Evolutionary conservation across 23 tunicate species (phyloP).

Genomic region (Ascidia mentula): DNA sequence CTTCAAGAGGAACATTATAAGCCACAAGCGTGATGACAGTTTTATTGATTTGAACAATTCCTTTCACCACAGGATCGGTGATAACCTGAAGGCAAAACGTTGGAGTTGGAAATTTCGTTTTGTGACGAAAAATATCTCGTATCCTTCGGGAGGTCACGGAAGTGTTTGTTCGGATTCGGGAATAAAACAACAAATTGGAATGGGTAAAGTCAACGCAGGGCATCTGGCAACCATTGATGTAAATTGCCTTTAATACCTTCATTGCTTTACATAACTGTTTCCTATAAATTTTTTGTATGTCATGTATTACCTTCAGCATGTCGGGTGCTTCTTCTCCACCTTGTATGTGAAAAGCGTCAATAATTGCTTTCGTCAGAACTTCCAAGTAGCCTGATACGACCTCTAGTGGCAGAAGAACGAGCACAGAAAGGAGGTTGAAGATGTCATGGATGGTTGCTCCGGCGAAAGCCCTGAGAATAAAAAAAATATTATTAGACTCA

Average conservation of each 20-base stretch:
- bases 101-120: neutral
- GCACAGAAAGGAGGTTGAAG: constrained; percentile 64
- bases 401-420: constrained; percentile 79
- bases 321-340: constrained; percentile 52
- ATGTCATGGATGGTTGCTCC: constrained; percentile 90
- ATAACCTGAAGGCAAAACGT: constrained; percentile 35
- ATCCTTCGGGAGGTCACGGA: no score
- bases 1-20: constrained; percentile 28
- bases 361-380: constrained; percentile 46
- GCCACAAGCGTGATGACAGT: constrained; percentile 63
- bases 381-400: constrained; percentile 54
- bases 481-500: no score
- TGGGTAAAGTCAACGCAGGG: no score
- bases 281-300: no score
- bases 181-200: no score
- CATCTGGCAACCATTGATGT: no score
- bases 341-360: constrained; percentile 49
- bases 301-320: constrained; percentile 64
- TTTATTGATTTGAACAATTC: constrained; percentile 62
- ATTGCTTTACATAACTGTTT: no score
- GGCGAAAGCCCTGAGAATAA: constrained; percentile 73
- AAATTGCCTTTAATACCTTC: no score
- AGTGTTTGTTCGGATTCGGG: no score
- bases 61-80: constrained; percentile 61
- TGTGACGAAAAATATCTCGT: no score